Percentiles rank a stretch among this genome's conserved stretches.
Conservation (phyloP, 1,140 invertebrate genomes). For the Drosophila jambulina region DNA sequence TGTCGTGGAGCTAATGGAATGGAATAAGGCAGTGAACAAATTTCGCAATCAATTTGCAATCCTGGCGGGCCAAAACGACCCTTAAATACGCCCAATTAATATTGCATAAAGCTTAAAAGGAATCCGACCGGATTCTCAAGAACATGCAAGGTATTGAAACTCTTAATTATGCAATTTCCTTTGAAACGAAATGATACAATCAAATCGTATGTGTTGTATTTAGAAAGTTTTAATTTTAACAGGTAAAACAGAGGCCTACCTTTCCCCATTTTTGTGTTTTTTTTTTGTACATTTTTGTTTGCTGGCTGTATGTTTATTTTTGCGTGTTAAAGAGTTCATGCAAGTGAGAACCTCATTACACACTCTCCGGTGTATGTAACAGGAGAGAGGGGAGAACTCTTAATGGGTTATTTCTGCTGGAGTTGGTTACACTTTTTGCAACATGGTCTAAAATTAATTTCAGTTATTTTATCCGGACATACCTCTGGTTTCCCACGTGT, state of each 20-base stretch:
- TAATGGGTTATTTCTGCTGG: slow-evolving; percentile 4
- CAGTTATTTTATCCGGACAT: background rate
- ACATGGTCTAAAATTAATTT: slow-evolving; percentile 8
- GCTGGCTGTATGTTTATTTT: background rate
- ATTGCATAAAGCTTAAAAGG: slow-evolving; percentile 17
- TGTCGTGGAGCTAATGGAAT: slow-evolving; percentile 15
- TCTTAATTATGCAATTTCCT: slow-evolving; percentile 35
- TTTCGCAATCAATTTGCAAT: slow-evolving; percentile 33
- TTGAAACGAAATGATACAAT: slow-evolving; percentile 9
- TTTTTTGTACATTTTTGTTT: background rate
- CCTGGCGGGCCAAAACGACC: background rate
- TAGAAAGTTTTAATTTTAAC: no score
- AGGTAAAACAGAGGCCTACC: background rate
- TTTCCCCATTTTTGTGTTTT: background rate
- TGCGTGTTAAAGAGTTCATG: background rate
- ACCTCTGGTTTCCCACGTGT: slow-evolving; percentile 7
- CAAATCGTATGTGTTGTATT: slow-evolving; percentile 1
- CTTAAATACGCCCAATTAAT: slow-evolving; percentile 30
- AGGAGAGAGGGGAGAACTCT: background rate
- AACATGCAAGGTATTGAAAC: slow-evolving; percentile 28
- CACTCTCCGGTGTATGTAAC: background rate
- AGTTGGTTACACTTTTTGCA: slow-evolving; percentile 1
- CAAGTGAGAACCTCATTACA: no score
- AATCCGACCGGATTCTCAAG: background rate
- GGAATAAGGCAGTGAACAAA: slow-evolving; percentile 28